A percentile compares a stretch with the other conserved stretches of the same genome.
Evolutionary conservation across 2,888 invertebrate genomes (phyloP).

Genomic region (Cryptus viduatorius): DNA sequence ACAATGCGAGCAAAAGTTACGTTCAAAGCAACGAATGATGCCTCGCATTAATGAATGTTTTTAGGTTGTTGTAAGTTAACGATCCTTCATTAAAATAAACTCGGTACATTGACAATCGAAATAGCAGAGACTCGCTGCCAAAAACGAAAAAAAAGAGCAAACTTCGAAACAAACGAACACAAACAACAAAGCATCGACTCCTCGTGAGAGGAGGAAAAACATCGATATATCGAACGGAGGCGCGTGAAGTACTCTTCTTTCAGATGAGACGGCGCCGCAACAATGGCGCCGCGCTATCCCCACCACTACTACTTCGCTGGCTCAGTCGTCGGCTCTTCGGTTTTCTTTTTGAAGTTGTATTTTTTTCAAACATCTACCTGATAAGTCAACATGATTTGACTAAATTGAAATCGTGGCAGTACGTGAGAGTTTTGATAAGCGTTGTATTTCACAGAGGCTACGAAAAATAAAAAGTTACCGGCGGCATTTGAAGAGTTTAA

Average conservation of each 20-base stretch:
- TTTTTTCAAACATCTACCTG: not conserved
- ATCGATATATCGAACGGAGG: constrained; percentile 2
- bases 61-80: not conserved
- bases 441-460: not conserved
- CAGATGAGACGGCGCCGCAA: too few relatives aligned
- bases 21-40: not conserved
- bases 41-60: not conserved
- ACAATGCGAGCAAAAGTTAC: not conserved
- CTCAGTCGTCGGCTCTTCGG: not conserved
- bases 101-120: not conserved
- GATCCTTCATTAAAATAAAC: not conserved
- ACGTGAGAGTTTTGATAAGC: not conserved
- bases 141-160: too few relatives aligned
- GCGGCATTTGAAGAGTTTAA: too few relatives aligned
- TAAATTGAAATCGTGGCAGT: not conserved
- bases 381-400: constrained; percentile 10
- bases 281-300: not conserved
- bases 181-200: not conserved
- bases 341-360: not conserved
- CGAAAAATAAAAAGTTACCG: too few relatives aligned
- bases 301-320: not conserved
- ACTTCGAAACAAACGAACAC: not conserved
- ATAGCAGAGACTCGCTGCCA: too few relatives aligned
- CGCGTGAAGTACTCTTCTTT: not conserved
- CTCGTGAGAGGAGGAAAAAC: not conserved